phyloP scores from a whole-genome alignment of 2,113 vertebrate genomes.

The Benitochromis conjunctus region DNA sequence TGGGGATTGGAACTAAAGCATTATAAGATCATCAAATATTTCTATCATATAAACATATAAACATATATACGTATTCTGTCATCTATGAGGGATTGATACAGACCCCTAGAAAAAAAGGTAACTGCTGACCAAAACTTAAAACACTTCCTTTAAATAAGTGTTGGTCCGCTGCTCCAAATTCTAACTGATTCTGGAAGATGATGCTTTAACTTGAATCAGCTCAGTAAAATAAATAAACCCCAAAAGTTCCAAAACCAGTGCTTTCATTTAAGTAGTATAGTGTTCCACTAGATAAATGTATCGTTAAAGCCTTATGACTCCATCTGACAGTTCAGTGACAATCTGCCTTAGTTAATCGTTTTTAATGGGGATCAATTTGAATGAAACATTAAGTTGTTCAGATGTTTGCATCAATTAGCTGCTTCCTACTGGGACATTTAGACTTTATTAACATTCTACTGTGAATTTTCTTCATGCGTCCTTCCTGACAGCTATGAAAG shows the following conservation, averaged over 20 bases:
- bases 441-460: constrained; percentile 12
- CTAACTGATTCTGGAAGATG: not conserved
- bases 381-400: not conserved
- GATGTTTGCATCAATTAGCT: not conserved
- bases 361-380: not conserved
- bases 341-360: not conserved
- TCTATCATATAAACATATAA: not conserved
- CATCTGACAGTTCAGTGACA: not conserved
- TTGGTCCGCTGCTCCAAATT: not conserved
- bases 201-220: not conserved
- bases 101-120: not conserved
- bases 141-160: not conserved
- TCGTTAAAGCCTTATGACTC: not conserved
- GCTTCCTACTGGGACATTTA: constrained; percentile 1
- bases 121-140: not conserved
- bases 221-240: not conserved
- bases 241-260: not conserved
- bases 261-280: not conserved
- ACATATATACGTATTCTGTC: not conserved
- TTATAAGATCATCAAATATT: not conserved
- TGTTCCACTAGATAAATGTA: not conserved
- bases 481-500: constrained; percentile 29
- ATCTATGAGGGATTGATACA: not conserved
- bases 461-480: not conserved
- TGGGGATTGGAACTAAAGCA: not conserved